Conservation (phyloP, 1,140 invertebrate genomes). For the Leptinotarsa undecemlineata region DNA sequence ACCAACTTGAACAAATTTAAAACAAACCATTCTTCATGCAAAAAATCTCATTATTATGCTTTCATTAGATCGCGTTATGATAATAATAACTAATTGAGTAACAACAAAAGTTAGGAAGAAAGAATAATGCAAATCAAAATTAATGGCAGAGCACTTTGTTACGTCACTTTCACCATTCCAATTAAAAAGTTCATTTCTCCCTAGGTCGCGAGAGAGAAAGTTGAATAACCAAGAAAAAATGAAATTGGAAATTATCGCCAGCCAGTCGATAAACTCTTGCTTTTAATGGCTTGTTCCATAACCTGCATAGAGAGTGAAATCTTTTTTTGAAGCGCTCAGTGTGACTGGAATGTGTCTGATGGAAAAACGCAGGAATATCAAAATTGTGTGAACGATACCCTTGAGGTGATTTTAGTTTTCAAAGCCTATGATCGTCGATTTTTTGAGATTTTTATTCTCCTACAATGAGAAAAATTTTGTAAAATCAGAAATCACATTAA, state of each 20-base stretch:
- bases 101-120: conserved; percentile 6
- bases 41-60: background rate
- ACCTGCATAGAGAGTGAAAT: background rate
- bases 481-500: too few relatives aligned
- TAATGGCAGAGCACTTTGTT: conserved; percentile 9
- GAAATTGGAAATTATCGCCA: background rate
- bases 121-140: background rate
- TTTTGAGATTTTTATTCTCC: too few relatives aligned
- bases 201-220: conserved; percentile 5
- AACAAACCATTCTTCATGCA: background rate
- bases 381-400: too few relatives aligned
- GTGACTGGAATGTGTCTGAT: too few relatives aligned
- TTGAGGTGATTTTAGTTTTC: too few relatives aligned
- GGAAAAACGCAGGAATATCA: too few relatives aligned
- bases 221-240: conserved; percentile 6
- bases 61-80: background rate
- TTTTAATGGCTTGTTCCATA: background rate
- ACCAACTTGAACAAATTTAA: background rate
- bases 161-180: conserved; percentile 25
- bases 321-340: background rate
- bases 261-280: background rate
- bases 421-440: too few relatives aligned
- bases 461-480: too few relatives aligned
- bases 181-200: conserved; percentile 19
- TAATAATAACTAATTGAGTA: conserved; percentile 6